Base-by-base conservation (phyloP, 2,113 vertebrate genomes). In the Phrynosoma platyrhinos region DNA sequence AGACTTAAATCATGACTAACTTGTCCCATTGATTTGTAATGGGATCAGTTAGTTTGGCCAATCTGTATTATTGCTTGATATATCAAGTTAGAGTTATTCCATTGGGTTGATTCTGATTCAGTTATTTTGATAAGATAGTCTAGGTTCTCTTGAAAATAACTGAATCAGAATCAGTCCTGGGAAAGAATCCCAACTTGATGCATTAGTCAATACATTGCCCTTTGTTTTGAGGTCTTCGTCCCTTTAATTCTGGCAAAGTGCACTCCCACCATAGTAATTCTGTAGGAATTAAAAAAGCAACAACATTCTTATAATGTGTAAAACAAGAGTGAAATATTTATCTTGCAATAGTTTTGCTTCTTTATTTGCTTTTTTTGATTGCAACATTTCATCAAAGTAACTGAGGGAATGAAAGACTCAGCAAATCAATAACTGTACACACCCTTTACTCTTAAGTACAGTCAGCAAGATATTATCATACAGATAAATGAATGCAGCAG, bases 371-470 rank as follows among this genome's bases (percentile, higher is more conserved):
- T 79, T 86, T 93, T 91, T 83, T 36, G 9, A 84, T 66, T 72
- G 80, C 84, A 75, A 82, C 87, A 83, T 55, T 84, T 90, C 88
- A 83, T 71, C 93, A 89, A 85, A 94, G 91, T 75, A 89, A 89
- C 89, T 71, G 0, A 0, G 92, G 88, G 87, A 92, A 86, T 93
- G 91, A 92, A 85, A 74, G 91, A 90, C 0, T 0, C 86, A 94
- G 90, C 87, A 85, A 93, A 93, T 91, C 86, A 83, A 72, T 30
- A 7, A 0, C 84, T 92, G 42, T 66, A 71, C 36, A 42, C 18
- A 16, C 68, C 14, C 89, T 87, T 91, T 4, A 0, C 87, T 84
- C 0, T 0, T n/a, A 89, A 89, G 86, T 88, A 86, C 92, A 84
- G 77, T 92, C 85, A 81, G 79, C 69, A 88, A 32, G 88, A 91